A percentile compares a stretch with the other conserved stretches of the same genome.
Evolutionary conservation across 2,113 vertebrate species (phyloP).

Genomic region (Amphiprion ocellaris): DNA sequence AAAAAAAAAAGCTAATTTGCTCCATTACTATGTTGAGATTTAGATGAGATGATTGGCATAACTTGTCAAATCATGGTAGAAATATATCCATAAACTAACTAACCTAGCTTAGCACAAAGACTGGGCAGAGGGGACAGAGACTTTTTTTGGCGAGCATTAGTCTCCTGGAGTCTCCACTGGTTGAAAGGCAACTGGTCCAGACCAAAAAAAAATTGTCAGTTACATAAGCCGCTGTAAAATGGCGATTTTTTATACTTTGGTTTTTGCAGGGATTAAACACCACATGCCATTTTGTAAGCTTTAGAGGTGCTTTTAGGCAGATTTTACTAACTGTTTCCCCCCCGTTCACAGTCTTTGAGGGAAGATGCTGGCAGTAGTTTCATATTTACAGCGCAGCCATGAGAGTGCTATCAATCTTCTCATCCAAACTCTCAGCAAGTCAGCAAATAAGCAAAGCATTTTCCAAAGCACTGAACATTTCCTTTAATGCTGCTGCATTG

Average conservation of each 20-base stretch:
- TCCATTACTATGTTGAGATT: neutral
- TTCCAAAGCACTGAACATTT: conserved; percentile 15
- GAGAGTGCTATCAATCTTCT: conserved; percentile 30
- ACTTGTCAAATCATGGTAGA: neutral
- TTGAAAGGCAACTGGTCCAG: conserved; percentile 15
- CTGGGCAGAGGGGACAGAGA: neutral
- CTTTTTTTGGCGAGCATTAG: neutral
- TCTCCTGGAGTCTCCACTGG: neutral
- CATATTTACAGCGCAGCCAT: conserved; percentile 31
- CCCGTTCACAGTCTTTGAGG: conserved; percentile 6
- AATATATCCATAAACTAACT: neutral
- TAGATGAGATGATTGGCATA: neutral
- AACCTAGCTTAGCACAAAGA: neutral
- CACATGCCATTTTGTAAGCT: conserved; percentile 2
- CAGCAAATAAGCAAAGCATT: conserved; percentile 22
- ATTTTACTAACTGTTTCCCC: conserved; percentile 17
- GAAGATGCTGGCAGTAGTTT: conserved; percentile 31
- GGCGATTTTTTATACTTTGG: conserved; percentile 3
- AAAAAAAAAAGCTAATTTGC: neutral
- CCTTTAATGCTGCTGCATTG: neutral
- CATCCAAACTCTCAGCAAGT: conserved; percentile 28
- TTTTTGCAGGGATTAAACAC: neutral
- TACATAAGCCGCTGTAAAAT: conserved; percentile 24
- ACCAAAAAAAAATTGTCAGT: neutral
- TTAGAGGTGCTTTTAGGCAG: neutral